phyloP scores from a whole-genome alignment of 2,888 invertebrate genomes.

The Panzeria rudis region DNA sequence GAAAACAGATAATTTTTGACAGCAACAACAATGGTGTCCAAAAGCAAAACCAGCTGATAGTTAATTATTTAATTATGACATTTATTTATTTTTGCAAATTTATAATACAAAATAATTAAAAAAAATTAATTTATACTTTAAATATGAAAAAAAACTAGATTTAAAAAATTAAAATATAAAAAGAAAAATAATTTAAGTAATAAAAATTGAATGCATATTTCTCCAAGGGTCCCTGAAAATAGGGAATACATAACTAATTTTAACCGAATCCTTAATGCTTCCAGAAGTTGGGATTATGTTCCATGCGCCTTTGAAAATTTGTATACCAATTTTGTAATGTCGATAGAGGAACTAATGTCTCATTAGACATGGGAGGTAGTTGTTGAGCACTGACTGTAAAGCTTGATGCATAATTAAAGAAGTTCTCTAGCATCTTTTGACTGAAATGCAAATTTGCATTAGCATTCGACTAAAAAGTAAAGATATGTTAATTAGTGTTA shows the following conservation, averaged over 20 bases:
- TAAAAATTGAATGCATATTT: not conserved
- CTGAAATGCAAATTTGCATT: constrained; percentile 88
- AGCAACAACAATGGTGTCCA: not conserved
- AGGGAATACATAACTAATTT: constrained; percentile 11
- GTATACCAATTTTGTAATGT: constrained; percentile 96
- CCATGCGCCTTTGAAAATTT: constrained; percentile 94
- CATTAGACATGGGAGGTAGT: constrained; percentile 90
- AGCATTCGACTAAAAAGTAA: constrained; percentile 79
- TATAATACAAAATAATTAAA: constrained; percentile 39
- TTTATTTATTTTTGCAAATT: constrained; percentile 19
- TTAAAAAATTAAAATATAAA: constrained; percentile 1
- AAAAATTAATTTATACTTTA: constrained; percentile 19
- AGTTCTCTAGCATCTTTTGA: constrained; percentile 96
- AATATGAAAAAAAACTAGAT: constrained; percentile 25
- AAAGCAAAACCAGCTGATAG: constrained; percentile 26
- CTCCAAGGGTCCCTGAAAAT: constrained; percentile 6
- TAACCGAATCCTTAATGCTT: constrained; percentile 83
- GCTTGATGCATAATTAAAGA: constrained; percentile 96
- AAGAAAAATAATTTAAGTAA: constrained; percentile 1
- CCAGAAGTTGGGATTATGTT: constrained; percentile 98
- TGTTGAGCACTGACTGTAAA: constrained; percentile 92
- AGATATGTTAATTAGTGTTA: not conserved
- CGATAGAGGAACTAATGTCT: constrained; percentile 92
- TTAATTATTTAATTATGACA: constrained; percentile 24
- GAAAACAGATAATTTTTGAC: constrained; percentile 22